These are phyloP conservation scores for Electrophaes corylata DNA, from an alignment of 2,888 invertebrate species.

Conservation along the genomic window DNA sequence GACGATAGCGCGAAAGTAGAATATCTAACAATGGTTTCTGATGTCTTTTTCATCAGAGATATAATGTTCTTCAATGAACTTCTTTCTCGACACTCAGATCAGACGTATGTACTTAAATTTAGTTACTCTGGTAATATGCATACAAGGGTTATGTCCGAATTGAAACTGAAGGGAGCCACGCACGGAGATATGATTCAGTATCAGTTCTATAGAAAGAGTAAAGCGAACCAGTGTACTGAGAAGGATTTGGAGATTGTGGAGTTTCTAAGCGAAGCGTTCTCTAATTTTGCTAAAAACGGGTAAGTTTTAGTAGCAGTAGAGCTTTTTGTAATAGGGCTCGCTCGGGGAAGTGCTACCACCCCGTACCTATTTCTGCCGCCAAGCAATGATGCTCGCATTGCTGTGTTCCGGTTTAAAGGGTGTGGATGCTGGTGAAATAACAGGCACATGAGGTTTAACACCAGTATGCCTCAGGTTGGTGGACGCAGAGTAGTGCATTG, in stretches of 20 bases:
- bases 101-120: slow-evolving; percentile 60
- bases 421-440: too few relatives aligned
- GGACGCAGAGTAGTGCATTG: too few relatives aligned
- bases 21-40: slow-evolving; percentile 60
- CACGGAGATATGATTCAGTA: slow-evolving; percentile 74
- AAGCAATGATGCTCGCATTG: too few relatives aligned
- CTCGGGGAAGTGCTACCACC: too few relatives aligned
- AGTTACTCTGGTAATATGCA: slow-evolving; percentile 64
- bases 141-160: slow-evolving; percentile 57
- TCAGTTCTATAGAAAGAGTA: slow-evolving; percentile 64
- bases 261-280: slow-evolving; percentile 62
- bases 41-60: slow-evolving; percentile 60
- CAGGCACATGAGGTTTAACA: too few relatives aligned
- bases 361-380: too few relatives aligned
- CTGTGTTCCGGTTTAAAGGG: too few relatives aligned
- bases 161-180: slow-evolving; percentile 62
- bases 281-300: slow-evolving; percentile 70
- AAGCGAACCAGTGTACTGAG: slow-evolving; percentile 49
- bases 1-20: slow-evolving; percentile 44
- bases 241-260: slow-evolving; percentile 56
- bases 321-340: too few relatives aligned
- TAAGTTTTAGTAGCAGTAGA: too few relatives aligned
- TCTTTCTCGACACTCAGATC: slow-evolving; percentile 46
- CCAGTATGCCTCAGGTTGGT: too few relatives aligned
- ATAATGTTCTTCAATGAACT: slow-evolving; percentile 53